Conservation (phyloP, 2,797 vertebrate genomes). For the Propithecus perrieri region DNA sequence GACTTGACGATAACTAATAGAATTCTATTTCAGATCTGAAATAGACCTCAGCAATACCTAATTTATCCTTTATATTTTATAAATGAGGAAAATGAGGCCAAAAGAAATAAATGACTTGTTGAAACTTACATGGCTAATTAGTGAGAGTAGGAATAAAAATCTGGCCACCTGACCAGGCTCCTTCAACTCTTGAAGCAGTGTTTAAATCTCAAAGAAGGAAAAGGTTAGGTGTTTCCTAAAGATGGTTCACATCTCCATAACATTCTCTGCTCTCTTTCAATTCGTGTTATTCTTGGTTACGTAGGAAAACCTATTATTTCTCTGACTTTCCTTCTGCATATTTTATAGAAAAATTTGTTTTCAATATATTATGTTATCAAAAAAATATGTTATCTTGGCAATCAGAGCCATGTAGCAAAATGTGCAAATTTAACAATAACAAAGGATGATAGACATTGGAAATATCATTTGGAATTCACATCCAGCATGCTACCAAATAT, state of each 20-base stretch:
- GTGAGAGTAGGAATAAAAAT: neutral
- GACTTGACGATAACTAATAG: neutral
- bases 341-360: constrained; percentile 52
- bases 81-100: neutral
- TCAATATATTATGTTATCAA: neutral
- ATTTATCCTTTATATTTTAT: constrained; percentile 40
- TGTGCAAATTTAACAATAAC: constrained; percentile 27
- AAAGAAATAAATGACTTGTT: neutral
- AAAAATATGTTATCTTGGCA: neutral
- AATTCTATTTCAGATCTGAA: constrained; percentile 43
- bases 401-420: neutral
- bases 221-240: neutral
- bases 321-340: neutral
- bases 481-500: neutral
- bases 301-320: neutral
- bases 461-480: neutral
- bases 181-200: neutral
- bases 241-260: neutral
- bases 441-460: neutral
- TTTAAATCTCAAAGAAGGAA: neutral
- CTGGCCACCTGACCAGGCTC: neutral
- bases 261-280: neutral
- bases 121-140: constrained; percentile 24
- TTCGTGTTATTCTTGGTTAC: constrained; percentile 16
- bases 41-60: neutral